phyloP scores from a whole-genome alignment of 1,140 invertebrate genomes.

The Cyphomyrmex costatus region DNA sequence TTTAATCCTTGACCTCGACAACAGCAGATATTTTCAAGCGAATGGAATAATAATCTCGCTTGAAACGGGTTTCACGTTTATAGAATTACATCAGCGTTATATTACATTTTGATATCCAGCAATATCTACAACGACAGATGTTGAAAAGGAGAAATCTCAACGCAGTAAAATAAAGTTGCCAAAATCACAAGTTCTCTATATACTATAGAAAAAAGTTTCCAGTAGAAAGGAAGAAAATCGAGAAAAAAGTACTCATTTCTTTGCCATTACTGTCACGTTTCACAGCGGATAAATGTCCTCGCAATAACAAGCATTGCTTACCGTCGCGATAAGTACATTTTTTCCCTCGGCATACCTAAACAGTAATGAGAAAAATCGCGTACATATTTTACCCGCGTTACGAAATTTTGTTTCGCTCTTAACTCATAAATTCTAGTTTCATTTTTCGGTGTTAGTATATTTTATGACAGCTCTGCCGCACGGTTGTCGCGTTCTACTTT shows the following conservation, averaged over 20 bases:
- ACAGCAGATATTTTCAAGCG: slow-evolving; percentile 12
- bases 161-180: background rate
- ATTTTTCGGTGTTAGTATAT: slow-evolving; percentile 46
- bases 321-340: slow-evolving; percentile 30
- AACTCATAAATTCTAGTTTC: slow-evolving; percentile 44
- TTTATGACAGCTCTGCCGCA: slow-evolving; percentile 29
- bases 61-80: background rate
- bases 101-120: background rate
- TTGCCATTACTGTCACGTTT: background rate
- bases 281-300: slow-evolving; percentile 14
- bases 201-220: background rate
- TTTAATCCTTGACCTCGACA: slow-evolving; percentile 37
- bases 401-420: slow-evolving; percentile 50
- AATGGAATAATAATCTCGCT: slow-evolving; percentile 41
- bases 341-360: slow-evolving; percentile 9
- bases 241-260: background rate
- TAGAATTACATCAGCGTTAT: background rate
- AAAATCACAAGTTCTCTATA: background rate
- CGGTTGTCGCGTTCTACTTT: slow-evolving; percentile 5
- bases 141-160: background rate
- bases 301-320: slow-evolving; percentile 47
- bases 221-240: background rate
- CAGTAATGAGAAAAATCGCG: slow-evolving; percentile 46
- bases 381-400: slow-evolving; percentile 44
- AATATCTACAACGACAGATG: too few relatives aligned